Evolutionary conservation across 2,797 vertebrate genomes (phyloP), one percentile per base, ranked within the genome.

Genomic region (Brachyrhaphis roseni): DNA sequence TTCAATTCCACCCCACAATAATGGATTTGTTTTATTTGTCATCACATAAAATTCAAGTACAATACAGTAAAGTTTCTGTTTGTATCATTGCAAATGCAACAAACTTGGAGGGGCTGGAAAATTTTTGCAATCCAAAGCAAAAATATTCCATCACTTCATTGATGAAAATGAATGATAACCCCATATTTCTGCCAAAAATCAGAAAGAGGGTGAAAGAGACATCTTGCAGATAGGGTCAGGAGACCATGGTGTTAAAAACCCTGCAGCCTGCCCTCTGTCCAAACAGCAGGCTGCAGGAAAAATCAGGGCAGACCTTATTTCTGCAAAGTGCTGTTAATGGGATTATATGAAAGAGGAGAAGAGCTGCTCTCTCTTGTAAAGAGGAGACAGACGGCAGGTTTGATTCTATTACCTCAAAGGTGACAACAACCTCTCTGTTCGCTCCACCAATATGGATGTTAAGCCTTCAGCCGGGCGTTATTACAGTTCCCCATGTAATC

Each of bases 291-390:
- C 86, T 86, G 82, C 75, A 88, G 59, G 59, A 83, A 51, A 57
- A 62, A 55, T 64, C 84, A 88, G 82, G 76, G 74, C 76, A 78
- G 72, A 82, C 55, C n/a, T 78, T 81, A 77, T 84, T 91, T 78
- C 82, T 82, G 86, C 73, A 78, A 90, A 94, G 89, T 92, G 87
- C 85, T 84, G 78, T 76, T 90, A 92, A 94, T 91, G 77, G 90
- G 91, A 94, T 93, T 94, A 92, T 81, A 77, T 43, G 55, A 80
- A 45, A 78, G 80, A 80, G 53, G 66, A 81, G 74, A 82, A 77
- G 70, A 85, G 83, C 80, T 71, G 20, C 74, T 68, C 75, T 78
- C 59, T 79, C 77, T 57, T 72, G 79, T 82, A 77, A 82, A 75
- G 71, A 83, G 53, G 78, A 74, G 84, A 84, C 31, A 75, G 78